Conservation (phyloP, 2,888 invertebrate genomes). For the Chironomus riparius region DNA sequence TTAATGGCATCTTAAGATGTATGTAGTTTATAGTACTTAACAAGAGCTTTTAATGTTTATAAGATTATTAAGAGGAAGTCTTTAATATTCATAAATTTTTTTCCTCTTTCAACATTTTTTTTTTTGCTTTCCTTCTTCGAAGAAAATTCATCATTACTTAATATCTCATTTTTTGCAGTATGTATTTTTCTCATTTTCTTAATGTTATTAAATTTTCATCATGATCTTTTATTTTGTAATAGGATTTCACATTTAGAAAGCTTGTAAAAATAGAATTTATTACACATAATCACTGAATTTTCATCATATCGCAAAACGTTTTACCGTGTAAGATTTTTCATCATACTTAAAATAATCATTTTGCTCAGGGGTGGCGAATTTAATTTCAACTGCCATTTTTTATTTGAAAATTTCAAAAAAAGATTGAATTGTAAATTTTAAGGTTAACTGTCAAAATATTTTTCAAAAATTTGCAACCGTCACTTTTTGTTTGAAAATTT, state of each 20-base stretch:
- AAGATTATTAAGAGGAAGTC: not conserved
- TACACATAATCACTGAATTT: constrained; percentile 10
- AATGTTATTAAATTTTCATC: not conserved
- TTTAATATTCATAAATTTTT: not conserved
- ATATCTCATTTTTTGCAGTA: not conserved
- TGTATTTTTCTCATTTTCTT: not conserved
- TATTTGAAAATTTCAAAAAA: not conserved
- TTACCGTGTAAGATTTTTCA: not conserved
- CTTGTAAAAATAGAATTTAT: constrained; percentile 25
- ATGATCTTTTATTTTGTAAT: not conserved
- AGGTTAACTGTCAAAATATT: too few relatives aligned
- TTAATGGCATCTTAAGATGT: not conserved
- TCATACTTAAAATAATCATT: not conserved
- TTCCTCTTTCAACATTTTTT: not conserved
- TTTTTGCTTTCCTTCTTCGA: not conserved
- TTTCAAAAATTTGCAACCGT: not conserved
- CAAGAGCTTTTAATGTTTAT: not conserved
- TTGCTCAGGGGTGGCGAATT: not conserved
- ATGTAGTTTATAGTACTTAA: not conserved
- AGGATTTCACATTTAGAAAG: constrained; percentile 21
- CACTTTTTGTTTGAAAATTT: not conserved
- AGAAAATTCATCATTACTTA: not conserved
- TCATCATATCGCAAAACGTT: constrained; percentile 20
- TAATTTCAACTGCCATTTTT: not conserved
- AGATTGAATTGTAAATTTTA: too few relatives aligned